Evolutionary conservation across 2,113 vertebrate genomes (phyloP).

Genomic region (Vireo altiloquus): DNA sequence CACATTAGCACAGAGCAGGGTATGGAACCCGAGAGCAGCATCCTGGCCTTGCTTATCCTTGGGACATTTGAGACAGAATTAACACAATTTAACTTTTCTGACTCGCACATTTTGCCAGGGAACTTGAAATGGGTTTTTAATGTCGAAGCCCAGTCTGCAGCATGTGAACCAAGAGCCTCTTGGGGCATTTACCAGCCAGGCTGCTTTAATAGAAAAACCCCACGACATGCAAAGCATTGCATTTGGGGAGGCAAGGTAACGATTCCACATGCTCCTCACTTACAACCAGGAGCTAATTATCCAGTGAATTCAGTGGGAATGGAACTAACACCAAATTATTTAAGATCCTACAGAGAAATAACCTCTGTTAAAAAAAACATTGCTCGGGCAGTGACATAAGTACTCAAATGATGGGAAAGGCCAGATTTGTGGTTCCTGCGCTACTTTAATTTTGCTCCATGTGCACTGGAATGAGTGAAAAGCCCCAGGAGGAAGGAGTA

Average conservation of each 20-base stretch:
- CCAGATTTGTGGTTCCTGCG: background rate
- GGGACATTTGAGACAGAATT: background rate
- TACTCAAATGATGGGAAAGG: background rate
- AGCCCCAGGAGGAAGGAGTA: constrained; percentile 33
- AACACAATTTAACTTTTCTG: background rate
- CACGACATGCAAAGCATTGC: rapidly evolving
- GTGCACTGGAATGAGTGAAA: background rate
- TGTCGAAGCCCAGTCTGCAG: background rate
- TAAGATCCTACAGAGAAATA: background rate
- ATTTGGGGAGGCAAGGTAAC: background rate
- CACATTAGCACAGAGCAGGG: background rate
- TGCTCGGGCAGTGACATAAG: background rate
- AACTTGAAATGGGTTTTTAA: constrained; percentile 26
- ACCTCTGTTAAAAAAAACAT: background rate
- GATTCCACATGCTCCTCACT: background rate
- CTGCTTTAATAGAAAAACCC: background rate
- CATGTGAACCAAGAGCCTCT: background rate
- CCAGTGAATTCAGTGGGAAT: background rate
- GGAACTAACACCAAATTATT: background rate
- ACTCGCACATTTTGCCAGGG: background rate
- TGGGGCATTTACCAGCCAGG: background rate
- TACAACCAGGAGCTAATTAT: background rate
- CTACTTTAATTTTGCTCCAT: background rate
- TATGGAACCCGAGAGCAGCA: background rate
- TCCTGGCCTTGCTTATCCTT: background rate